Conservation (phyloP, 2,797 vertebrate species). For the Acestrorhynchus altus region DNA sequence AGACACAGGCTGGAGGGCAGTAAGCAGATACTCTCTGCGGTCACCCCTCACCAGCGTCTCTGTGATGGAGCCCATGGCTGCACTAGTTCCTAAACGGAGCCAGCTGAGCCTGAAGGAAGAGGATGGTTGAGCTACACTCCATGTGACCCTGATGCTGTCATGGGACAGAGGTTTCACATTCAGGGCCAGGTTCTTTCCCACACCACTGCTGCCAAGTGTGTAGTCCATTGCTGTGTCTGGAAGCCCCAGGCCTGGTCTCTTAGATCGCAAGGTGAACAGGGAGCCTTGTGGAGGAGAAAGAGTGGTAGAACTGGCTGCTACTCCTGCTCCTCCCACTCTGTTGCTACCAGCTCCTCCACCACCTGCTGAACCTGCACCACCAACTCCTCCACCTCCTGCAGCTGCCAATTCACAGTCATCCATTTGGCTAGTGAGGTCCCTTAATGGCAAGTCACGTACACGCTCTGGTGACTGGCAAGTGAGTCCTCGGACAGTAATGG, state of each 20-base stretch:
- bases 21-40: slow-evolving; percentile 89
- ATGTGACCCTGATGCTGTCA: slow-evolving; percentile 88
- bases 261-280: slow-evolving; percentile 89
- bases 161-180: slow-evolving; percentile 89
- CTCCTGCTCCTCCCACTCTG: slow-evolving; percentile 65
- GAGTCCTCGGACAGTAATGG: slow-evolving; percentile 89
- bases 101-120: slow-evolving; percentile 91
- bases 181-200: slow-evolving; percentile 86
- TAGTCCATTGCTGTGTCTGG: slow-evolving; percentile 88
- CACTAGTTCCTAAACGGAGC: slow-evolving; percentile 87
- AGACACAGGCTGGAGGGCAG: slow-evolving; percentile 87
- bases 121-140: slow-evolving; percentile 86
- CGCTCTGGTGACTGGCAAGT: slow-evolving; percentile 90
- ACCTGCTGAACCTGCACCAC: slow-evolving; percentile 58
- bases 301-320: slow-evolving; percentile 71
- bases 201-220: slow-evolving; percentile 83
- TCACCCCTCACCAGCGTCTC: slow-evolving; percentile 92
- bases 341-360: slow-evolving; percentile 65
- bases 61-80: slow-evolving; percentile 89
- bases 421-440: slow-evolving; percentile 88
- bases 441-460: slow-evolving; percentile 87
- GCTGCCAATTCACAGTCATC: slow-evolving; percentile 83
- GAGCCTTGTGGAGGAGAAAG: slow-evolving; percentile 86
- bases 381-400: slow-evolving; percentile 51
- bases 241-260: slow-evolving; percentile 83